Evolutionary conservation across 2,888 invertebrate species (phyloP), one percentile per base, ranked within the genome.

Genomic region (Meandrusa payeni): DNA sequence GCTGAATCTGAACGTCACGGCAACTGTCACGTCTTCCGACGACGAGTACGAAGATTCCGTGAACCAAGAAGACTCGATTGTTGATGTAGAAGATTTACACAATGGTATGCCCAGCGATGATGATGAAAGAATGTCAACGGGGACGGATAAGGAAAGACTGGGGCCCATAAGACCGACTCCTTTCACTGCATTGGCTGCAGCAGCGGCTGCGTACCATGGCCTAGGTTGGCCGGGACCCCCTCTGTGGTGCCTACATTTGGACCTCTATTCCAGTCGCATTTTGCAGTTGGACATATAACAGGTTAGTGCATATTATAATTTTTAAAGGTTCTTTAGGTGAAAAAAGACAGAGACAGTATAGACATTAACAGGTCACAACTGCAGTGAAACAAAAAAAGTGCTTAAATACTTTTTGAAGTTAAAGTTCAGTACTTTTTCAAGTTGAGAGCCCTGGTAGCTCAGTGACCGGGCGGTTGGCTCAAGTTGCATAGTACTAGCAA

Each of bases 71-170:
- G 91, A 91, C 54, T 92, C 92, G 32, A 89, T 93, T 62, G 94
- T 95, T 6, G 95, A 95, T 67, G 94, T 95, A 6, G 95, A 94
- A 70, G 95, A 94, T 61, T 79, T 94, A 63, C 91, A 91, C 61
- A 90, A 90, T 47, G 91, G 91, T 33, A 57, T 55, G 6, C 69
- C 69, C 40, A 83, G 83, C 61, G 89, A 89, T 53, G 87, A 89
- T 41, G 86, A 87, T 31, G 86, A 86, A 40, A 68, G 81, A 53
- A 62, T 64, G 44, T 66, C 71, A 26, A 57, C 64, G 33, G 57
- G 61, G 24, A 66, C 59, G 29, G 80, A 78, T 42, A 81, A 82
- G 51, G 76, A 83, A 41, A 76, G 76, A 48, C 48, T 83, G 59
- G 91, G 90, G 19, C 93, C 93, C 11, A 93, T 94, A 48, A 76